Evolutionary conservation across 2,797 vertebrate species (phyloP), one percentile per base, ranked within the genome.

Genomic region (Melanotaenia boesemani): DNA sequence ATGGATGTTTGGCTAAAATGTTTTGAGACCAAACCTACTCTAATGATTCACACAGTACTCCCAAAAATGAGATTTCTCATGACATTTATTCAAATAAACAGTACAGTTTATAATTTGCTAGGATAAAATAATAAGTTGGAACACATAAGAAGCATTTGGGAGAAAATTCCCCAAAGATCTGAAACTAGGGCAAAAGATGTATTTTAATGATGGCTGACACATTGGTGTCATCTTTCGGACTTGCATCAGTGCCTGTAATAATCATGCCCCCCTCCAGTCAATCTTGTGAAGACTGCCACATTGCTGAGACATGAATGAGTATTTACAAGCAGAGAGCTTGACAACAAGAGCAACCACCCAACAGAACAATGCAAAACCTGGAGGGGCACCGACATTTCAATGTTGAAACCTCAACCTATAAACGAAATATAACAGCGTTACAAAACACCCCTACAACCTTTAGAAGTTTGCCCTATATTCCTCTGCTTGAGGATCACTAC

Each of bases 31-130:
- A 86, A 87, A 71, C 84, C 88, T 91, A 89, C 68, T 92, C 90
- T 92, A 94, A 91, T 93, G 89, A 94, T 84, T 88, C 91, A 93
- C 92, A 90, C 86, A 90, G 82, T 87, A 93, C 90, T 92, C 88
- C 83, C 87, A 88, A 92, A 84, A 86, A 89, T 89, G 68, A 92
- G 88, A 92, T 93, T 94, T 94, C 91, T 91, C 83, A 94, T 93
- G 89, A 94, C 92, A 94, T 94, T 94, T 94, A 93, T 94, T 95
- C 92, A 94, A 94, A 95, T 92, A 93, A 93, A 94, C 93, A 94
- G 91, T 94, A 94, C 91, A 92, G 91, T 92, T 93, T 92, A 93
- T 91, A 92, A 90, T 92, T 90, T 93, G 79, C 88, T 93, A 93
- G 87, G 88, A 92, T 93, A 91, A 92, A 93, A 92, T 93, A 91